Evolutionary conservation across 1,140 invertebrate genomes (phyloP), one percentile per base, ranked within the genome.

Genomic region (Atta colombica): DNA sequence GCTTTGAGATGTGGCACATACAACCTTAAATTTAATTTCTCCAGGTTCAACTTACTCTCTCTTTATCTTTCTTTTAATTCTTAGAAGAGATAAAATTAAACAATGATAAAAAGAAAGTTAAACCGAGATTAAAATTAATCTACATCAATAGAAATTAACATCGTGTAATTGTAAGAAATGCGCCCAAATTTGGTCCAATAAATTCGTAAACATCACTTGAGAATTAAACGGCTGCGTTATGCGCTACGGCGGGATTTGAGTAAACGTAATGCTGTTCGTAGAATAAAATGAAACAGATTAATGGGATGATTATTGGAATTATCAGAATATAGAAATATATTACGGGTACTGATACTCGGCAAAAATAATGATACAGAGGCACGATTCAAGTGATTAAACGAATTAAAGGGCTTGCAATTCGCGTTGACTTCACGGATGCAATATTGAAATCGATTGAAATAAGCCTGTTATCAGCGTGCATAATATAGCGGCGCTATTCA

Each of bases 391-490:
- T 12, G 80, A 39, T 28, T 74, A 16, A 49, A 63, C 55, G 28
- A 82, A 74, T 82, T 74, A 61, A 84, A 69, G 49, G 35, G 16
- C 31, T 31, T 55, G 49, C 39, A 58, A 53, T 49, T 63, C 25
- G 21, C 28, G 25, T 21, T 28, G 39, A 39, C 51, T 81, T 58
- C 7, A 35, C 58, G 39, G 25, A 74, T 31, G 49, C 63, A 45
- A 68, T 53, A 65, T 66, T 53, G 55, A 74, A 84, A 84, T 74
- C 80, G 80, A 84, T 84, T 75, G 55, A 55, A 51, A 75, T 85
- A 85, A 85, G 55, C 60, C 53, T 68, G 74, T 77, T 68, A 85
- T 77, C 72, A 66, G 84, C 51, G 82, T 12, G 51, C 8, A 71
- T 49, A 55, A 85, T 77, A 85, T 28, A 53, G n/a, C 74, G 21